A percentile compares a stretch with the other conserved stretches of the same genome.
phyloP scores from a whole-genome alignment of 2,888 invertebrate species.

The Periphyllus acericola region DNA sequence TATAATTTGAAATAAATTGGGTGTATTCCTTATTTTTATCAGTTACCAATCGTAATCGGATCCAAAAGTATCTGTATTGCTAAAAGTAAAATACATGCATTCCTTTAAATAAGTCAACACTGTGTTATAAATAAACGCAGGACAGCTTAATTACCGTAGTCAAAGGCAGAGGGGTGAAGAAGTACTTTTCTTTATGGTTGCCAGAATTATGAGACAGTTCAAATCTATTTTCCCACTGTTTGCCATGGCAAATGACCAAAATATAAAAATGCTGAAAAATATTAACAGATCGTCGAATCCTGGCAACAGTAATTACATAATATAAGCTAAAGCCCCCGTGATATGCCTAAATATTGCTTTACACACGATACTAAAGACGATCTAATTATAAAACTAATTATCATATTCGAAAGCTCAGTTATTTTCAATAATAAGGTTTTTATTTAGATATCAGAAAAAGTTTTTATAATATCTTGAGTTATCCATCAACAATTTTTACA shows the following conservation, averaged over 20 bases:
- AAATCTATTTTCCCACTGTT: conserved; percentile 61
- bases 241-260: conserved; percentile 61
- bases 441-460: background rate
- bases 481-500: background rate
- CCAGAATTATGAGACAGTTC: conserved; percentile 62
- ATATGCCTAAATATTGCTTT: conserved; percentile 48
- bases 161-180: conserved; percentile 45
- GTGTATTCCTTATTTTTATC: conserved; percentile 1
- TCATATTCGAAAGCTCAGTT: background rate
- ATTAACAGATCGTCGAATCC: conserved; percentile 59
- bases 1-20: background rate
- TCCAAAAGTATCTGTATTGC: conserved; percentile 44
- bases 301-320: conserved; percentile 55
- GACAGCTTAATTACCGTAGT: conserved; percentile 61
- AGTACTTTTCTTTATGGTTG: conserved; percentile 56
- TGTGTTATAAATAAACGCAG: conserved; percentile 57
- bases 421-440: background rate
- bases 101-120: conserved; percentile 62
- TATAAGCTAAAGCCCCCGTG: conserved; percentile 7
- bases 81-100: conserved; percentile 29
- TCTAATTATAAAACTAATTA: conserved; percentile 49
- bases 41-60: conserved; percentile 44
- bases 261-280: conserved; percentile 57
- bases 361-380: conserved; percentile 15
- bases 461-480: background rate